phyloP scores from a whole-genome alignment of 2,888 invertebrate genomes.

The Amphipoea oculea region DNA sequence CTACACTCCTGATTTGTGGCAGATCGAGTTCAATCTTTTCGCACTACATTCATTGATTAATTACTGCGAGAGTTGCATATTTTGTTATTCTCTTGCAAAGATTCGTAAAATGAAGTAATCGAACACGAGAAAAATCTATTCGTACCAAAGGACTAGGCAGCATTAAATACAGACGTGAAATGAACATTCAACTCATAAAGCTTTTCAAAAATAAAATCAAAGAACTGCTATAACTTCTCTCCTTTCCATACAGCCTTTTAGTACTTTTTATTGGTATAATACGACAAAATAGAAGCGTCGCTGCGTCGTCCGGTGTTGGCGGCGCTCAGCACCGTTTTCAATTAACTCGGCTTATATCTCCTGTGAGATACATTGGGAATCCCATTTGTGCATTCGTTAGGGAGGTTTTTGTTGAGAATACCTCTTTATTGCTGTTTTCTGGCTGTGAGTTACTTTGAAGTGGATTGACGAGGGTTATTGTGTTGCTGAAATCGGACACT shows the following conservation, averaged over 20 bases:
- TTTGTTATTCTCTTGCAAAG: neutral
- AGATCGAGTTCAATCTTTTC: conserved; percentile 7
- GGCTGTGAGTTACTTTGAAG: conserved; percentile 27
- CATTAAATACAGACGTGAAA: conserved; percentile 31
- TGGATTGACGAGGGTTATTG: conserved; percentile 18
- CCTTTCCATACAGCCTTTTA: conserved; percentile 43
- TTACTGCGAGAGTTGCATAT: neutral
- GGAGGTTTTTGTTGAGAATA: conserved; percentile 40
- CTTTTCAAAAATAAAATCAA: conserved; percentile 38
- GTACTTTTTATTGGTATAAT: conserved; percentile 51
- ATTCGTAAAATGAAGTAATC: neutral
- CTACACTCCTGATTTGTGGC: neutral
- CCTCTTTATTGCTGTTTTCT: conserved; percentile 49
- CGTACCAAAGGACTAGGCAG: conserved; percentile 28
- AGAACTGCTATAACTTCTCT: conserved; percentile 41
- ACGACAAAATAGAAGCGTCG: conserved; percentile 52
- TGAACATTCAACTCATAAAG: conserved; percentile 35
- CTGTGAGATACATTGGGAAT: conserved; percentile 62
- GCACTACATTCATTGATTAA: neutral
- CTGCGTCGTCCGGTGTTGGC: conserved; percentile 22
- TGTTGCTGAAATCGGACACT: conserved; percentile 18
- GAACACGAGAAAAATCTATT: neutral
- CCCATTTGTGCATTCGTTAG: conserved; percentile 72
- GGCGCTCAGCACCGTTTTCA: conserved; percentile 68
- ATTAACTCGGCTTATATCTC: conserved; percentile 71